These are phyloP conservation scores for Calephelis virginiensis DNA, from an alignment of 1,140 invertebrate species.

Conservation along the genomic window DNA sequence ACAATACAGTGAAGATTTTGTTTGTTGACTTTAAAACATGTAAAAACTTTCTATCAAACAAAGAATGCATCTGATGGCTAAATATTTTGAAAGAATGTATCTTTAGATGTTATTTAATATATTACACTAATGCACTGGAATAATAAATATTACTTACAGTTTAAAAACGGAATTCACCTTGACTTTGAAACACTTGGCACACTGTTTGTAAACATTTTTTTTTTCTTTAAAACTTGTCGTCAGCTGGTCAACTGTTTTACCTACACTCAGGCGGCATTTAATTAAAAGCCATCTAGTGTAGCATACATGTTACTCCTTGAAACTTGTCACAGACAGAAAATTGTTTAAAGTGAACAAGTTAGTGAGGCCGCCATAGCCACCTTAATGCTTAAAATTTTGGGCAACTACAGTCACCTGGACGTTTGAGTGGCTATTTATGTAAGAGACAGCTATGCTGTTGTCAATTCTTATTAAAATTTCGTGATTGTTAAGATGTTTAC, in stretches of 20 bases:
- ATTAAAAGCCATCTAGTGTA: conserved; percentile 3
- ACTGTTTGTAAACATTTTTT: conserved; percentile 18
- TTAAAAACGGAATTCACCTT: not conserved
- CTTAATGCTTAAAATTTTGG: conserved; percentile 2
- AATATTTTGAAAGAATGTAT: conserved; percentile 14
- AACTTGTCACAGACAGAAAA: conserved; percentile 9
- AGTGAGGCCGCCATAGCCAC: conserved; percentile 12
- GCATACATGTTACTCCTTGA: not conserved
- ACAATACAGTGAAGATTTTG: not conserved
- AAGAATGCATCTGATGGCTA: not conserved
- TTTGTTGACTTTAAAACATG: conserved; percentile 4
- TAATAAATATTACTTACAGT: conserved; percentile 7
- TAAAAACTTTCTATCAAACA: conserved; percentile 4
- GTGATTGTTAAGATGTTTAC: no score
- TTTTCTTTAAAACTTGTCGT: not conserved
- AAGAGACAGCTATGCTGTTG: no score
- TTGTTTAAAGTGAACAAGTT: not conserved
- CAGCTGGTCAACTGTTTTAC: not conserved
- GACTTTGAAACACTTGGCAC: conserved; percentile 1
- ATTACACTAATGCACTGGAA: conserved; percentile 8
- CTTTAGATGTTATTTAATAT: not conserved
- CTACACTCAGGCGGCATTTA: not conserved
- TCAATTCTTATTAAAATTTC: no score
- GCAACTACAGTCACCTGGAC: conserved; percentile 3
- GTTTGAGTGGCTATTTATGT: conserved; percentile 8